Percentiles rank a stretch among this genome's conserved stretches.
phyloP scores from a whole-genome alignment of 1,140 invertebrate species.

The Caenorhabditis brenneri region DNA sequence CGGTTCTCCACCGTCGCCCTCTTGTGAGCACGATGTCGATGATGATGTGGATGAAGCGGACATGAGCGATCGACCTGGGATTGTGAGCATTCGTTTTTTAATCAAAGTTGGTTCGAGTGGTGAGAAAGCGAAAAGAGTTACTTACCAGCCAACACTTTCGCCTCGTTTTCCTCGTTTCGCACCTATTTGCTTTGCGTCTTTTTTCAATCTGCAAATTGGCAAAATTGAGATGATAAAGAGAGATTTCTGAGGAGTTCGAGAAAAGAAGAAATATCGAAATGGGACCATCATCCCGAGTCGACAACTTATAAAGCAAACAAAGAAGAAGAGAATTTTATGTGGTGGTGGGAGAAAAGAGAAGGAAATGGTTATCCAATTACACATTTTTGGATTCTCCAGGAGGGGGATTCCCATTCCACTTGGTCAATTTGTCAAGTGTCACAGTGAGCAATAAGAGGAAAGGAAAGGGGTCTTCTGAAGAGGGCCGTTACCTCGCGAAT shows the following conservation, averaged over 20 bases:
- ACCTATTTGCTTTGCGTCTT: slow-evolving; percentile 31
- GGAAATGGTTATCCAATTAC: slow-evolving; percentile 21
- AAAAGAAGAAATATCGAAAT: neutral
- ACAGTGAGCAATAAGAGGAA: neutral
- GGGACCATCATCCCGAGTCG: neutral
- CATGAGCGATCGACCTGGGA: slow-evolving; percentile 15
- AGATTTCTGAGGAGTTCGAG: neutral
- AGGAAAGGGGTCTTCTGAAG: neutral
- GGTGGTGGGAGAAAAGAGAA: neutral
- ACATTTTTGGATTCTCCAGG: neutral
- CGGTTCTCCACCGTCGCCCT: neutral
- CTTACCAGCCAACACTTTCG: neutral
- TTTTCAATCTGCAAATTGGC: slow-evolving; percentile 21
- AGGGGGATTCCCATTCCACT: neutral
- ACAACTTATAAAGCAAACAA: neutral
- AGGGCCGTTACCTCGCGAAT: no score
- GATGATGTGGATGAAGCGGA: slow-evolving; percentile 29
- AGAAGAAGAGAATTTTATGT: neutral
- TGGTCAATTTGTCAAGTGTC: slow-evolving; percentile 26
- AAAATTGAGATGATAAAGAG: neutral
- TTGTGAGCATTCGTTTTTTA: neutral
- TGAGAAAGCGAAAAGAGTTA: neutral
- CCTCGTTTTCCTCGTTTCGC: slow-evolving; percentile 20
- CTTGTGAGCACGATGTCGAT: slow-evolving; percentile 5
- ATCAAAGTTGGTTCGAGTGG: neutral